Conservation (phyloP, 2,888 invertebrate species). For the Caenorhabditis sulstoni region DNA sequence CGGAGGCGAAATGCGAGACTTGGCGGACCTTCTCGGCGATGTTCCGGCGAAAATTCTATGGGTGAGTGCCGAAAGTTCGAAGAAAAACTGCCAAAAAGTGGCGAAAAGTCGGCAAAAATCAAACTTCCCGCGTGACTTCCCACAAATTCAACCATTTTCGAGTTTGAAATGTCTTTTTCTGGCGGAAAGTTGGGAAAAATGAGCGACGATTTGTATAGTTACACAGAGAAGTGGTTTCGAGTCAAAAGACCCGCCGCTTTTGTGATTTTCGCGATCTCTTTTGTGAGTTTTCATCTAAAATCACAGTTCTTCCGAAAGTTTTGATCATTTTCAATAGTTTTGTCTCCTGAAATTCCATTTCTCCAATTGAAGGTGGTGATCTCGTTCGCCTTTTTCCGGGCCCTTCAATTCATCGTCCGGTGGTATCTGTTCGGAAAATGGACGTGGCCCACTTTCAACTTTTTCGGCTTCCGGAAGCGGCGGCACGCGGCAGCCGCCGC, state of each 20-base stretch:
- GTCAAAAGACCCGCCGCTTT: not conserved
- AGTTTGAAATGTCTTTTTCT: too few species aligned
- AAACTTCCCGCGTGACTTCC: not conserved
- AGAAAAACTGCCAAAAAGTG: not conserved
- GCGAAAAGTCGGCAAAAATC: not conserved
- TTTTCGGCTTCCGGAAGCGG: constrained; percentile 70
- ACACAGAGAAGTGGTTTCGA: constrained; percentile 5
- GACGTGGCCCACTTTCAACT: constrained; percentile 77
- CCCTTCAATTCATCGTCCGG: constrained; percentile 76
- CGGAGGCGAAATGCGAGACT: constrained; percentile 9
- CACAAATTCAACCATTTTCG: too few species aligned
- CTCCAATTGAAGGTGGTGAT: constrained; percentile 61
- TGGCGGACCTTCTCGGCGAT: constrained; percentile 38
- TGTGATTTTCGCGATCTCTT: not conserved
- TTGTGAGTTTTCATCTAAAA: constrained; percentile 26
- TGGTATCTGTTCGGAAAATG: constrained; percentile 77
- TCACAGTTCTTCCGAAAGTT: too few species aligned
- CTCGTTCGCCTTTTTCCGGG: constrained; percentile 75
- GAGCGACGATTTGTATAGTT: not conserved
- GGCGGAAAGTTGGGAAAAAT: not conserved
- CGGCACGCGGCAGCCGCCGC: not conserved
- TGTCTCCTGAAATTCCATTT: too few species aligned
- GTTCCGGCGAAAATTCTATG: constrained; percentile 37
- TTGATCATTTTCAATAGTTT: too few species aligned
- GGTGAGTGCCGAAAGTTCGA: constrained; percentile 10